phyloP scores from a whole-genome alignment of 2,113 vertebrate species.

The Carassius gibelio region DNA sequence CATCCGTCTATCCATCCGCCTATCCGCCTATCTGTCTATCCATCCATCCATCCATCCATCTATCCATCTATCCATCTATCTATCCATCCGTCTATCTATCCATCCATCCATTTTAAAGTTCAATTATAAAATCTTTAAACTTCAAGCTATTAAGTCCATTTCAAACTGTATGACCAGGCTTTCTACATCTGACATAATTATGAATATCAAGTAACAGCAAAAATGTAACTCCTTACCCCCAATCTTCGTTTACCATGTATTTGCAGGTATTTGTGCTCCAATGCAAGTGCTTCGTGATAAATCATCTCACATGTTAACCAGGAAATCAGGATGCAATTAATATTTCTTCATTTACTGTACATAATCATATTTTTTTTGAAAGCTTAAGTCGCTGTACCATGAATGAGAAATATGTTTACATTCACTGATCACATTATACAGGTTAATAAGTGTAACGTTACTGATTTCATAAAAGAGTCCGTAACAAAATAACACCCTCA shows the following conservation, averaged over 20 bases:
- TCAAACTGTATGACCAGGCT: not conserved
- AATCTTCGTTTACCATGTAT: no score
- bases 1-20: not conserved
- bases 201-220: not conserved
- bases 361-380: constrained; percentile 49
- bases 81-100: not conserved
- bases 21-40: no score
- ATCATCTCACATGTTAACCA: constrained; percentile 5
- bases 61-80: not conserved
- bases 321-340: constrained; percentile 40
- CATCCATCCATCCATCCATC: not conserved
- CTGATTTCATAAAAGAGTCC: constrained; percentile 62
- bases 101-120: not conserved
- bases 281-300: not conserved
- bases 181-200: not conserved
- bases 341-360: not conserved
- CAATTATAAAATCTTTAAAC: no score
- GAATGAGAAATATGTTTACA: constrained; percentile 79
- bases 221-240: not conserved
- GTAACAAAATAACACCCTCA: constrained; percentile 69
- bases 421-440: constrained; percentile 85
- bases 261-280: not conserved
- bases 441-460: constrained; percentile 77
- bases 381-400: constrained; percentile 69
- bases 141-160: no score